Base-by-base conservation (phyloP, 1,140 invertebrate species). In the Papilio aristodemus region DNA sequence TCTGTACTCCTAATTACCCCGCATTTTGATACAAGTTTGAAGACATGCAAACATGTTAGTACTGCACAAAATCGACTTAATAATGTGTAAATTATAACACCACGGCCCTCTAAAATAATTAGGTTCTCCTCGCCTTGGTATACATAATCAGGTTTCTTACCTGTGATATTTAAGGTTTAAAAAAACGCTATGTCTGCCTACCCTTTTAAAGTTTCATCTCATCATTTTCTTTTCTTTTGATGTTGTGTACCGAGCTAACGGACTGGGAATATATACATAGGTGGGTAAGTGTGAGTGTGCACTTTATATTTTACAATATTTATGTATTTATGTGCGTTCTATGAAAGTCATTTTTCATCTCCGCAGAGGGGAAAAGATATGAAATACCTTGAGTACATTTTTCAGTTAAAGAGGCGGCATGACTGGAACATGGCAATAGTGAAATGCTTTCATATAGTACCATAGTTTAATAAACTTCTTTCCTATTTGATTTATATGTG, bases 11-110 rank as follows among this genome's bases (percentile, higher is more conserved):
- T 54, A 54, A 54, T 54, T 54, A 54, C 19, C 46, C 19, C 46
- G 46, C 46, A 54, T 54, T n/a, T 54, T 17, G 19, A 1, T 54
- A 54, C 46, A 54, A 54, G 19, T 22, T 22, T 54, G 46, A 54
- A 46, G 8, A 54, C 46, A 54, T 54, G 46, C 46, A 54, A 54
- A 22, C 13, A n/a, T 43, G 41, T 14, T n/a, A n/a, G n/a, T 25
- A 54, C 22, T 25, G 19, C 46, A 9, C 46, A 54, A 3, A 54
- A 54, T 54, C 9, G 46, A 54, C 11, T 39, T 39, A 0, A 10
- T n/a, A 39, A 39, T 1, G 4, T 39, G 4, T 13, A 13, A 13
- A 13, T 11, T 13, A 13, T 39, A 11, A 39, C 13, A 39, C 4
- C 10, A 13, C 38, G 38, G 13, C 38, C 1, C 13, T 39, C 10